Evolutionary conservation across 1,140 invertebrate species (phyloP).

Genomic region (Drosophila ambigua): DNA sequence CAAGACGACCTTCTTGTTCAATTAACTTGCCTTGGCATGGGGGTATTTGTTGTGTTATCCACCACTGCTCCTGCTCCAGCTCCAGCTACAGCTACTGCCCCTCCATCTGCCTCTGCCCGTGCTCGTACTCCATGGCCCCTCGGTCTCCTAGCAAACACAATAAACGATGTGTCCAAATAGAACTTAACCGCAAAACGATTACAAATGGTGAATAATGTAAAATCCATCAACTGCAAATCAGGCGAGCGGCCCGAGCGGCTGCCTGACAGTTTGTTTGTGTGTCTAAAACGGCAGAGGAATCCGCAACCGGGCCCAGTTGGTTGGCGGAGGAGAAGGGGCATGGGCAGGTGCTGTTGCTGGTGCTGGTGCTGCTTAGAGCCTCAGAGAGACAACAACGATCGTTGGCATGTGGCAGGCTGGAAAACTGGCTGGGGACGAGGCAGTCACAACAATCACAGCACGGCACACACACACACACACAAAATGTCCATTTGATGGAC

Average conservation of each 20-base stretch:
- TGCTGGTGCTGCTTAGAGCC: background rate
- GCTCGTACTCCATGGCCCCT: background rate
- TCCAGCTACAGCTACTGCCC: too few relatives aligned
- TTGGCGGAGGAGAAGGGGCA: conserved; percentile 4
- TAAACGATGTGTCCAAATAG: conserved; percentile 49
- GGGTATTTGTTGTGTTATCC: conserved; percentile 23
- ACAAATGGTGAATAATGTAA: conserved; percentile 64
- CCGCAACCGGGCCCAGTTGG: background rate
- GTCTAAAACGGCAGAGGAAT: conserved; percentile 51
- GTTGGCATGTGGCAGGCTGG: conserved; percentile 51
- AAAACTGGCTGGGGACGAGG: conserved; percentile 30
- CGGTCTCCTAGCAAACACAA: conserved; percentile 30
- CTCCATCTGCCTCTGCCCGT: too few relatives aligned
- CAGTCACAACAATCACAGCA: conserved; percentile 7
- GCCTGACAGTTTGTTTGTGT: conserved; percentile 77
- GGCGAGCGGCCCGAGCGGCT: conserved; percentile 32
- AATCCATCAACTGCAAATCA: conserved; percentile 74
- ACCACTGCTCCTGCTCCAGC: too few relatives aligned
- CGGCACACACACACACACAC: conserved; percentile 46
- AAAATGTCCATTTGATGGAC: conserved; percentile 63
- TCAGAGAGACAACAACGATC: conserved; percentile 9
- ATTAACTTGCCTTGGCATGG: conserved; percentile 33
- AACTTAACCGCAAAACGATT: conserved; percentile 54
- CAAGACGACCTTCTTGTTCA: conserved; percentile 50
- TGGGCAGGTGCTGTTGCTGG: background rate